Base-by-base conservation (phyloP, 2,797 vertebrate genomes). In the Hypotaenidia okinawae region DNA sequence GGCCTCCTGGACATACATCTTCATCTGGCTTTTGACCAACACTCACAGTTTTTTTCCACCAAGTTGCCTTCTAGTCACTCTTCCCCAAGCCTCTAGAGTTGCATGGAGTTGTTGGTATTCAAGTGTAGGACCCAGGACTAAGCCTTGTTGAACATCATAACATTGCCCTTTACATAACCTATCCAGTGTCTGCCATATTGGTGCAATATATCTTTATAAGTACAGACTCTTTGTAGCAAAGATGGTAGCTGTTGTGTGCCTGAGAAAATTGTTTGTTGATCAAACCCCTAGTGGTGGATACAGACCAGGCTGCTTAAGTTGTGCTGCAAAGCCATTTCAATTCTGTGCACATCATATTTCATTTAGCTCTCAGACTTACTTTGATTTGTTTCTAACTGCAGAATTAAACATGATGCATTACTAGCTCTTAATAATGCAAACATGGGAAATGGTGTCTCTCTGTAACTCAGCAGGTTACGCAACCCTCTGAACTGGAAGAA, bases 121-220 rank as follows among this genome's bases (percentile, higher is more conserved):
- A 61, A 30, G 16, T 30, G 30, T 35, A 41, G 66, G 55, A 43
- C 15, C 7, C 0, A 0, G 12, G 27, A 28, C 33, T 39, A 5
- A 1, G 10, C 21, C 45, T 28, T 64, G 27, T 41, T 75, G 47
- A 45, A 57, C 16, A 35, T 66, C 19, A 52, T 33, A 57, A 49
- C 17, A 41, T 45, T 66, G 17, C 6, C n/a, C 24, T 62, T 59
- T 79, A 37, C 3, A 5, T 23, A 70, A 37, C 3, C 17, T 43
- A 27, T 28, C 27, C 8, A 32, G 8, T 25, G 7, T 66, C n/a
- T 69, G 28, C 7, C 6, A 17, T 45, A 61, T 41, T 8, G 11
- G 3, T 69, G 35, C 13, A 3, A 4, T 43, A 7, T 39, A 28
- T 25, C 25, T 62, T 70, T 41, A 22, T 7, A 47, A 58, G 27